Percentiles rank a stretch among this genome's conserved stretches.
Conservation (phyloP, 2,888 invertebrate species). For the Magallana nippona region DNA sequence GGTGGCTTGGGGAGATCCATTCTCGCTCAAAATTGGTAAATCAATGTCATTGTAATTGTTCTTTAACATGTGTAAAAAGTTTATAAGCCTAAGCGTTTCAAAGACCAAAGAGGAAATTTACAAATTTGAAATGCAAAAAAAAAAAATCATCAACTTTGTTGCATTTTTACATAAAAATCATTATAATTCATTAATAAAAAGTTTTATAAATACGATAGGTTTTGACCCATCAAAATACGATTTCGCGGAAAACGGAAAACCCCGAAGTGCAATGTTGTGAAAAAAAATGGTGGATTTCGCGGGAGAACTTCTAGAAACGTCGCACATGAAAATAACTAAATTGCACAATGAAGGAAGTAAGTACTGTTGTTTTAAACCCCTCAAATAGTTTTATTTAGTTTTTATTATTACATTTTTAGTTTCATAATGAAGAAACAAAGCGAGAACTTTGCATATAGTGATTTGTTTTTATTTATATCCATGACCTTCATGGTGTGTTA, state of each 20-base stretch:
- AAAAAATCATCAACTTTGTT: background rate
- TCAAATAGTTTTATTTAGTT: background rate
- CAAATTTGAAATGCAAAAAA: background rate
- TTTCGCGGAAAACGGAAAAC: constrained; percentile 15
- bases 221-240: too few relatives aligned
- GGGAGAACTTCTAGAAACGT: constrained; percentile 40
- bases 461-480: constrained; percentile 33
- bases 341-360: constrained; percentile 50
- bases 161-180: background rate
- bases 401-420: background rate
- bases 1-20: constrained; percentile 60
- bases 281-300: constrained; percentile 51
- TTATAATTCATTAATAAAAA: too few relatives aligned
- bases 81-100: background rate
- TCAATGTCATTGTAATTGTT: background rate
- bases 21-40: background rate
- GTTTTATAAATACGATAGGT: too few relatives aligned
- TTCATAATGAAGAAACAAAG: background rate
- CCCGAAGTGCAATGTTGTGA: constrained; percentile 33
- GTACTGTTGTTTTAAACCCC: background rate
- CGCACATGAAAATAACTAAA: constrained; percentile 4
- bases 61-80: background rate
- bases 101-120: background rate
- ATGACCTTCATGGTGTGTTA: constrained; percentile 40
- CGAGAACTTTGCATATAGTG: constrained; percentile 35